These are phyloP conservation scores for Metopia argyrocephala DNA, from an alignment of 2,888 invertebrate genomes.

Conservation along the genomic window DNA sequence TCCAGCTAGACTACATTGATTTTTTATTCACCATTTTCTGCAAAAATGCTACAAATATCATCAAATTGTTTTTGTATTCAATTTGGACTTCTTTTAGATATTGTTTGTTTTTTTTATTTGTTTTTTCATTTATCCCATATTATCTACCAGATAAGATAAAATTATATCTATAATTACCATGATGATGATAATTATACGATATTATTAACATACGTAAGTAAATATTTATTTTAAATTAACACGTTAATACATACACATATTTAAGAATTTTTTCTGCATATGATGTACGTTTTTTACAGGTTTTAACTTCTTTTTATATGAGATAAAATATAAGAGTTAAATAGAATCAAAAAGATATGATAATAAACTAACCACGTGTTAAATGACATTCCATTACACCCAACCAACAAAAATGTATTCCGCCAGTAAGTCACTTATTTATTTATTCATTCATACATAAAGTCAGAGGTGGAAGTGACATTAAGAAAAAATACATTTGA, in stretches of 20 bases:
- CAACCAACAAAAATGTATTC: too few species aligned
- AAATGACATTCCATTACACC: neutral
- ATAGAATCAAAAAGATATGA: too few species aligned
- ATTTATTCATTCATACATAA: slow-evolving; percentile 5
- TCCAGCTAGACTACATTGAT: too few species aligned
- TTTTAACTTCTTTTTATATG: neutral
- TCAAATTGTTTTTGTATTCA: too few species aligned
- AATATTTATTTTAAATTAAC: slow-evolving; percentile 47
- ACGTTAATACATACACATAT: slow-evolving; percentile 13
- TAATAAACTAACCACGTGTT: neutral
- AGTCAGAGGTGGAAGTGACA: slow-evolving; percentile 23
- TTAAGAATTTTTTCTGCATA: neutral
- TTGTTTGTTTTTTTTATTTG: too few species aligned
- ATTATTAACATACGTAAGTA: slow-evolving; percentile 44
- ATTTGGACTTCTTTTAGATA: too few species aligned
- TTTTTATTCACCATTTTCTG: too few species aligned
- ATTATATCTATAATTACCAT: neutral
- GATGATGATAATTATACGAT: slow-evolving; percentile 1
- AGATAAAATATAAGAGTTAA: slow-evolving; percentile 1
- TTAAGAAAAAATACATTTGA: slow-evolving; percentile 40
- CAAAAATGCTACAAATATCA: too few species aligned
- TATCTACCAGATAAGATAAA: slow-evolving; percentile 15
- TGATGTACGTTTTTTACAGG: slow-evolving; percentile 12
- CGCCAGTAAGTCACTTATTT: neutral
- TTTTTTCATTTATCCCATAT: neutral